phyloP scores from a whole-genome alignment of 2,888 invertebrate genomes.

The Ommatoiulus sabulosus region DNA sequence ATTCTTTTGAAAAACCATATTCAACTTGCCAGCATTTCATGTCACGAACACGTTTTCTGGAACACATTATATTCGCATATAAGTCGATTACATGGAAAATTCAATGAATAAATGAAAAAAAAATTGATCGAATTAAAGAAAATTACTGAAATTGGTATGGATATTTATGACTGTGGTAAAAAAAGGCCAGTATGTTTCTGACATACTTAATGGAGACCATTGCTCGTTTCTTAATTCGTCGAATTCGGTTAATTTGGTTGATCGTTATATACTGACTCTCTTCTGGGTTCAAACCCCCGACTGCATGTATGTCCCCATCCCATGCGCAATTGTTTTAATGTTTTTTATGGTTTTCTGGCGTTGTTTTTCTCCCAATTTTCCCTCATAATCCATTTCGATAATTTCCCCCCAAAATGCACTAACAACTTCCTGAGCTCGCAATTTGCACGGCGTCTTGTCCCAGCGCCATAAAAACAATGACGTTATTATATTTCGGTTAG shows the following conservation, averaged over 20 bases:
- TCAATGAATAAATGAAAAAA: background rate
- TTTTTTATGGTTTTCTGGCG: background rate
- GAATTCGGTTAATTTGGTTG: background rate
- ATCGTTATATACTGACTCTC: background rate
- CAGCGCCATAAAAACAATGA: background rate
- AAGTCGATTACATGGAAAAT: too few species aligned
- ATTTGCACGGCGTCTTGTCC: background rate
- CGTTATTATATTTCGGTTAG: conserved; percentile 1
- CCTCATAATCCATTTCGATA: conserved; percentile 1
- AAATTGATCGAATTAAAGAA: background rate
- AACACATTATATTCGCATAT: too few species aligned
- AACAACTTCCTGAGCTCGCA: background rate
- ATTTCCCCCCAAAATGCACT: background rate
- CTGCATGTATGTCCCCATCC: background rate
- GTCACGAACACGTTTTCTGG: too few species aligned
- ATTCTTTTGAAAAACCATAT: too few species aligned
- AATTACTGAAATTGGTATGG: background rate
- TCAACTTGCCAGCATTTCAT: too few species aligned
- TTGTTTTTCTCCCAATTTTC: background rate
- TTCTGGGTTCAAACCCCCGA: background rate
- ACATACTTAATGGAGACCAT: background rate
- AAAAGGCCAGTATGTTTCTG: background rate
- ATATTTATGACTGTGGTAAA: background rate
- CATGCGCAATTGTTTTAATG: conserved; percentile 1
- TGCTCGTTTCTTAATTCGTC: background rate